These are phyloP conservation scores for Arnoldichthys spilopterus DNA, from an alignment of 2,797 vertebrate genomes.

Conservation along the genomic window DNA sequence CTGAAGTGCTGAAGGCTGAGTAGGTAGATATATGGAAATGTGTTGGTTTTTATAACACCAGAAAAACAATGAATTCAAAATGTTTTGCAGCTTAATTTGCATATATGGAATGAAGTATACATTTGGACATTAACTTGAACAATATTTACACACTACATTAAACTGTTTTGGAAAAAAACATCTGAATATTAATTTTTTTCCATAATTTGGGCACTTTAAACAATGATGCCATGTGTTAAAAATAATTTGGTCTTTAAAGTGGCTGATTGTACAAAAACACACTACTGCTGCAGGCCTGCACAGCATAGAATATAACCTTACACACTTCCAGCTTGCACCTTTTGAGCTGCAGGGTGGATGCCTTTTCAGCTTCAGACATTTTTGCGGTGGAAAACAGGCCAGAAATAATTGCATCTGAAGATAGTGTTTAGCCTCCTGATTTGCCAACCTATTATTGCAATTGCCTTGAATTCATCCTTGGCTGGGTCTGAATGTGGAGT, in stretches of 20 bases:
- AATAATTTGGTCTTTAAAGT: neutral
- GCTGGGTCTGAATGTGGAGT: slow-evolving; percentile 50
- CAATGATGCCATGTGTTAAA: neutral
- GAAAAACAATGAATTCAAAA: neutral
- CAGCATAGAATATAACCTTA: neutral
- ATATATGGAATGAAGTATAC: neutral
- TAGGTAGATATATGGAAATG: neutral
- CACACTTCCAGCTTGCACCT: neutral
- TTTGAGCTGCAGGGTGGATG: neutral
- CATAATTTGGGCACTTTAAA: neutral
- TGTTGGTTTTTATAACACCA: neutral
- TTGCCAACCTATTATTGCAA: slow-evolving; percentile 52
- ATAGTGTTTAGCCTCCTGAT: slow-evolving; percentile 50
- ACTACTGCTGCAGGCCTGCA: neutral
- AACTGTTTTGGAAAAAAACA: no score
- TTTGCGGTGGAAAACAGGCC: slow-evolving; percentile 43
- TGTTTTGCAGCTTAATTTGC: neutral
- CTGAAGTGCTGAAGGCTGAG: neutral
- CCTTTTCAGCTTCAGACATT: slow-evolving; percentile 37
- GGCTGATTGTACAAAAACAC: neutral
- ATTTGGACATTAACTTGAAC: neutral
- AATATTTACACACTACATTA: neutral
- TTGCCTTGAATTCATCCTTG: slow-evolving; percentile 56
- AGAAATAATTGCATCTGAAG: slow-evolving; percentile 52
- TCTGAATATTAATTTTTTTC: neutral